Evolutionary conservation across 2,113 vertebrate species (phyloP), one percentile per base, ranked within the genome.

Genomic region (Glaucidium brasilianum): DNA sequence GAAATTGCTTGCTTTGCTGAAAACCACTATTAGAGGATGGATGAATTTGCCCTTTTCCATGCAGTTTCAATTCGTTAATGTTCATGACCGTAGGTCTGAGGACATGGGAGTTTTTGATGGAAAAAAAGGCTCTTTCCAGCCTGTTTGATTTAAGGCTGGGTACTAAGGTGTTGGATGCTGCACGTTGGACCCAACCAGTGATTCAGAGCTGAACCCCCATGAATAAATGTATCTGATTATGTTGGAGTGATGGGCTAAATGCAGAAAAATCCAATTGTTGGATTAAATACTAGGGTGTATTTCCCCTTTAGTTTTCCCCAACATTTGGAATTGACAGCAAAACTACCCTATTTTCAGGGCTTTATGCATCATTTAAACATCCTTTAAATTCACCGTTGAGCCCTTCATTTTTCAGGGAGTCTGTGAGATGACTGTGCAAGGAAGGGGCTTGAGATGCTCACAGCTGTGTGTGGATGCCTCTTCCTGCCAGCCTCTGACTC

Each of bases 1-100:
- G 67, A 35, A 94, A 91, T 17, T 29, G 86, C 95, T 95, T 77
- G 52, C 83, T 77, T 74, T 77, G 86, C 93, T 92, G 76, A 67
- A 97, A 89, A 69, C 22, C 18, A 1, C 80, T 21, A 0, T 71
- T 66, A 74, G 8, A 69, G 59, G 32, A 47, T 19, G 56, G 55
- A 20, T 52, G 43, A 41, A 83, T 89, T 86, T 74, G 41, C 26
- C 25, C 10, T 76, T 90, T 85, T 52, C 53, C 3, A 0, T 6
- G 23, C 1, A 2, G n/a, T 86, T 96, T 95, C 32, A 13, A 4
- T 84, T 55, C 43, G n/a, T 63, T 90, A 41, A 30, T 21, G 63
- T 12, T 90, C 6, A 2, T 35, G 53, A 17, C 39, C 0, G 0
- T 1, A 19, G 63, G 34, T n/a, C 32, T 72, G 49, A 21, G 64